Conservation (phyloP, 2,888 invertebrate genomes). For the Argynnis bischoffii region DNA sequence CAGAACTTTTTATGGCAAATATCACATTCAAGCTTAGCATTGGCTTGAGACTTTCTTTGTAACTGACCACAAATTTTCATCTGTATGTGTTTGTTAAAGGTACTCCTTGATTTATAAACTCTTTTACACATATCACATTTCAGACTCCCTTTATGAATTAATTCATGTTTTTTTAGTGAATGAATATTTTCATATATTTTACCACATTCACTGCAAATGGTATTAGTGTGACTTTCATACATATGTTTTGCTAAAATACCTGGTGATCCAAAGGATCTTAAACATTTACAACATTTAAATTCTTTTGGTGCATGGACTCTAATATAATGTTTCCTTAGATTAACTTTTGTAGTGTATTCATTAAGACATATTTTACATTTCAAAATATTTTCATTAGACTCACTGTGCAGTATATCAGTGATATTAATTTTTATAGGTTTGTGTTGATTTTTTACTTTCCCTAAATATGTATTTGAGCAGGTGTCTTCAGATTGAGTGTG, state of each 20-base stretch:
- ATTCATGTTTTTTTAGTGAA: constrained; percentile 60
- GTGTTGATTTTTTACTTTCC: constrained; percentile 33
- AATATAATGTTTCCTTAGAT: constrained; percentile 57
- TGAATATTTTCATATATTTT: constrained; percentile 56
- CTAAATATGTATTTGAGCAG: background rate
- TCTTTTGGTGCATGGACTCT: constrained; percentile 59
- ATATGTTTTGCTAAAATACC: constrained; percentile 51
- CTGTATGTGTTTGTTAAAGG: constrained; percentile 63
- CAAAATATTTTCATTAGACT: constrained; percentile 43
- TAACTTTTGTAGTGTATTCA: constrained; percentile 48
- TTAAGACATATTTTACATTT: constrained; percentile 60
- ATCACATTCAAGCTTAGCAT: constrained; percentile 66
- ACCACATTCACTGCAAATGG: constrained; percentile 62
- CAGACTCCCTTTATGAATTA: constrained; percentile 52
- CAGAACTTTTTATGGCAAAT: constrained; percentile 69
- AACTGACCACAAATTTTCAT: constrained; percentile 58
- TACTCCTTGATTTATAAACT: constrained; percentile 59
- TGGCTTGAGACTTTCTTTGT: constrained; percentile 53
- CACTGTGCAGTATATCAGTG: constrained; percentile 52
- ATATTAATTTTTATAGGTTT: constrained; percentile 44
- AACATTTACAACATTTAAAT: constrained; percentile 55
- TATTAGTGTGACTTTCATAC: constrained; percentile 50
- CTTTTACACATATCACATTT: constrained; percentile 66
- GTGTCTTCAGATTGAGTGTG: too few species aligned
- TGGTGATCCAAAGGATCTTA: constrained; percentile 52